Evolutionary conservation across 1,140 invertebrate genomes (phyloP), one percentile per base, ranked within the genome.

Genomic region (Papilio xuthus): DNA sequence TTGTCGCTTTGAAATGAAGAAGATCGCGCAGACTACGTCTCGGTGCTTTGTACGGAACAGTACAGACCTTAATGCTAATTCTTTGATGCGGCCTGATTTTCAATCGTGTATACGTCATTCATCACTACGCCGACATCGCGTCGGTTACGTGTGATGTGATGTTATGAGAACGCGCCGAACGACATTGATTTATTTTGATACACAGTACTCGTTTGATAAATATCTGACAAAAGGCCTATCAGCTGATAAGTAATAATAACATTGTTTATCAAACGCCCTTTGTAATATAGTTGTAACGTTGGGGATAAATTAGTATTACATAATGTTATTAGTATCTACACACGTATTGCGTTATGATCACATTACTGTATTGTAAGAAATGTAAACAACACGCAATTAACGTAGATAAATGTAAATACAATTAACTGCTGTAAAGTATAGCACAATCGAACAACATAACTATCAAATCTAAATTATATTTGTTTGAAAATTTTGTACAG

Each of bases 51-150:
- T 83, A 79, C 79, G 79, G 83, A 85, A 85, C 82, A 83, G 73
- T 79, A 78, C 80, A 81, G 79, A 82, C 82, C 81, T 83, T 88
- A 87, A 86, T 84, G 83, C 82, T 88, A 88, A 87, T 88, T 83
- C 78, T 81, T 84, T 86, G 88, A 85, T 88, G 85, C 80, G 83
- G 83, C 84, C 86, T 86, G 84, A 85, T 88, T 88, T 86, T 86
- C 83, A 85, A 86, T 86, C 83, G 81, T 76, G 50, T 50, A 42
- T 67, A 75, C 81, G 82, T 81, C 84, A 84, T 85, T 84, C 80
- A 87, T 84, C 81, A 78, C 78, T 82, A 79, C 83, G 80, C 77
- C 79, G 81, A 63, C 72, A 78, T 53, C 74, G 70, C 37, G 80
- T 75, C 78, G 69, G 42, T 73, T 73, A 73, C 71, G 71, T 47